These are phyloP conservation scores for Pollenia amentaria DNA, from an alignment of 2,888 invertebrate genomes.

Conservation along the genomic window DNA sequence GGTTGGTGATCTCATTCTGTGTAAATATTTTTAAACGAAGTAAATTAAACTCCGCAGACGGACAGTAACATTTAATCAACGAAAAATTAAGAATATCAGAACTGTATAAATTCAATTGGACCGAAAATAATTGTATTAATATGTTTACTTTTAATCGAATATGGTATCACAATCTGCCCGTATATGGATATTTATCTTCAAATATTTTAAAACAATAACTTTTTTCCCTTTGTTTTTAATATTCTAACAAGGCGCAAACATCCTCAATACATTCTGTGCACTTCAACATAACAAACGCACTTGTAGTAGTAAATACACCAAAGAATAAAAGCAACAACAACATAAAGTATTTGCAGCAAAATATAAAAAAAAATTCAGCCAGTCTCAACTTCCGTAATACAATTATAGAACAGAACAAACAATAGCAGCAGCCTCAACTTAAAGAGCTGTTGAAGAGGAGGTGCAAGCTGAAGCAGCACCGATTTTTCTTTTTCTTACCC, in stretches of 20 bases:
- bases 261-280: conserved; percentile 1
- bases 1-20: conserved; percentile 51
- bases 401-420: conserved; percentile 29
- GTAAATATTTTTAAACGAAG: conserved; percentile 21
- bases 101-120: not conserved
- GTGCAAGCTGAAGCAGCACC: not conserved
- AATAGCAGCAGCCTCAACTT: not conserved
- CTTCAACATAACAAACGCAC: conserved; percentile 1
- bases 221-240: not conserved
- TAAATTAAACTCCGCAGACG: conserved; percentile 7
- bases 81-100: not conserved
- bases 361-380: conserved; percentile 2
- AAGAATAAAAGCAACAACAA: conserved; percentile 6
- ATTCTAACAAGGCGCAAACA: conserved; percentile 13
- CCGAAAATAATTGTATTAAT: too few relatives aligned
- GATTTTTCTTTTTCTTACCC: not conserved
- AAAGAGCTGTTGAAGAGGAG: not conserved
- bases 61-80: conserved; percentile 29
- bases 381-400: conserved; percentile 32
- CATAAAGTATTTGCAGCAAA: not conserved
- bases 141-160: too few relatives aligned
- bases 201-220: not conserved
- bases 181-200: not conserved
- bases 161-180: too few relatives aligned
- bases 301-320: not conserved